Evolutionary conservation across 2,113 vertebrate genomes (phyloP).

Genomic region (Ophiodon elongatus): DNA sequence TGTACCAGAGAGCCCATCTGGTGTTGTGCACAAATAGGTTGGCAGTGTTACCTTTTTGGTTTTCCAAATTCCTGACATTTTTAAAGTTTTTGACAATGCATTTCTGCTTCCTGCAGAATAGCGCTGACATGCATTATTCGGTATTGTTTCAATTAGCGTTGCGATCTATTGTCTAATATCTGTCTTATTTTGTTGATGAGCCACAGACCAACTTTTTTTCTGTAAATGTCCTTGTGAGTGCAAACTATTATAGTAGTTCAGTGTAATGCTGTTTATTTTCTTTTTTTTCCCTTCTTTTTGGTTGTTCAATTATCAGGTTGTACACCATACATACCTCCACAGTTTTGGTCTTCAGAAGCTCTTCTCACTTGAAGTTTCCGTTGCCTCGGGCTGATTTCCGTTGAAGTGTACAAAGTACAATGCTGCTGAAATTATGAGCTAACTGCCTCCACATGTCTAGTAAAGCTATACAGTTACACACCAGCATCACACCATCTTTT

Average conservation of each 20-base stretch:
- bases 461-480: conserved; percentile 30
- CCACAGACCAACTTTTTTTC: background rate
- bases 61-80: background rate
- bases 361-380: conserved; percentile 14
- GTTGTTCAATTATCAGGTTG: conserved; percentile 5
- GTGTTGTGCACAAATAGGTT: conserved; percentile 6
- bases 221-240: background rate
- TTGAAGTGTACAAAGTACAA: conserved; percentile 36
- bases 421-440: conserved; percentile 16
- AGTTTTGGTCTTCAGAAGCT: conserved; percentile 4
- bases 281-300: background rate
- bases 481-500: conserved; percentile 7
- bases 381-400: conserved; percentile 7
- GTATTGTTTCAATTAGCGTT: conserved; percentile 15
- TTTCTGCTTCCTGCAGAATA: conserved; percentile 5
- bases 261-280: conserved; percentile 12
- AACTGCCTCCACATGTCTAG: conserved; percentile 5
- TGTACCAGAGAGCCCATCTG: conserved; percentile 30
- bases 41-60: conserved; percentile 8
- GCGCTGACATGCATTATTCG: conserved; percentile 5
- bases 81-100: background rate
- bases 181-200: conserved; percentile 11
- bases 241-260: background rate
- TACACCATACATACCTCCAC: conserved; percentile 42
- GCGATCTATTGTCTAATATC: background rate